These are phyloP conservation scores for Propithecus deckenii DNA, from an alignment of 2,797 vertebrate species.

Conservation along the genomic window DNA sequence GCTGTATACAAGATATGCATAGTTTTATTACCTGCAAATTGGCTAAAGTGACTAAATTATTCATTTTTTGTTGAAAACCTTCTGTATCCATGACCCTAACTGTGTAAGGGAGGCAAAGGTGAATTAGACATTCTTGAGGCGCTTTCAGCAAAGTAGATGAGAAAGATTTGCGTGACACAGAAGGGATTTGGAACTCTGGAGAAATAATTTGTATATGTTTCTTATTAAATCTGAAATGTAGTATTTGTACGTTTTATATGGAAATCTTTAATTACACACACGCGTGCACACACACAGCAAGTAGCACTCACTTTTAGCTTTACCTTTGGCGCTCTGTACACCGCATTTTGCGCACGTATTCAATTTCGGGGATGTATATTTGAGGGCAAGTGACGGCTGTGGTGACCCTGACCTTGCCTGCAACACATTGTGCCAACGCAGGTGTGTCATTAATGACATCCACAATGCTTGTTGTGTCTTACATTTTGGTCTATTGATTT, in stretches of 20 bases:
- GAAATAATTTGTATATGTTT: not conserved
- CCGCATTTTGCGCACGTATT: not conserved
- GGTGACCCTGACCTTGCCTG: not conserved
- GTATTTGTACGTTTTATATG: not conserved
- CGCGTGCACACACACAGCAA: not conserved
- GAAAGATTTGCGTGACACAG: not conserved
- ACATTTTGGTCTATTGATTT: conserved; percentile 38
- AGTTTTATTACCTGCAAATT: not conserved
- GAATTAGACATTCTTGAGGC: not conserved
- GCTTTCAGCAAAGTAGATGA: not conserved
- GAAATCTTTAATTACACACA: not conserved
- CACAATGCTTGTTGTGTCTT: not conserved
- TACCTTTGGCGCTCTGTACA: not conserved
- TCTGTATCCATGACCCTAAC: not conserved
- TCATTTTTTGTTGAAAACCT: not conserved
- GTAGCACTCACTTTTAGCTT: not conserved
- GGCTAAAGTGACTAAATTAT: not conserved
- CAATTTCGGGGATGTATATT: not conserved
- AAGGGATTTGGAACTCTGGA: not conserved
- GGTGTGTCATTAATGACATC: not conserved
- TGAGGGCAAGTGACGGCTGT: not conserved
- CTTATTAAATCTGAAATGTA: not conserved
- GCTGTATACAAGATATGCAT: not conserved
- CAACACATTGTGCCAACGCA: not conserved
- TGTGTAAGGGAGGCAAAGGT: not conserved